phyloP scores from a whole-genome alignment of 1,140 invertebrate genomes.

The Micrasema minimum region DNA sequence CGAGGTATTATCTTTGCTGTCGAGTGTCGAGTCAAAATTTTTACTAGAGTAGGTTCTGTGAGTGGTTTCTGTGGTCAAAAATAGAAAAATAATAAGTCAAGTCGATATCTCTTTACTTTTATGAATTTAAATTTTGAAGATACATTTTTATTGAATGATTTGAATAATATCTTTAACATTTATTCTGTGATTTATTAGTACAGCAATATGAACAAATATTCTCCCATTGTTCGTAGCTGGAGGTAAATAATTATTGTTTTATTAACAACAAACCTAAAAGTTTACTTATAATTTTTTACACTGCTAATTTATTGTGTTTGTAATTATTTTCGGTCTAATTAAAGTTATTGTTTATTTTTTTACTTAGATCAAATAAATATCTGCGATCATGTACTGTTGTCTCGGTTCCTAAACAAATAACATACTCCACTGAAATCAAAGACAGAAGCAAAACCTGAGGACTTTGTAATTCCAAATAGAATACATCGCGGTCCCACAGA shows the following conservation, averaged over 20 bases:
- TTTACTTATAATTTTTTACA: constrained; percentile 4
- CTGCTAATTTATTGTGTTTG: not conserved
- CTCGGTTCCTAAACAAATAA: constrained; percentile 17
- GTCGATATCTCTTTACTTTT: too few species aligned
- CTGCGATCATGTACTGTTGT: constrained; percentile 2
- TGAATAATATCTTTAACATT: too few species aligned
- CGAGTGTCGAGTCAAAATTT: too few species aligned
- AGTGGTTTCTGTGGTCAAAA: too few species aligned
- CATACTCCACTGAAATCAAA: constrained; percentile 8
- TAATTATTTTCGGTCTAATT: too few species aligned
- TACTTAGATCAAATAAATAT: constrained; percentile 11
- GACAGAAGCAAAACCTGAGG: constrained; percentile 17
- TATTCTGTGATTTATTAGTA: too few species aligned
- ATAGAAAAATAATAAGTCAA: too few species aligned
- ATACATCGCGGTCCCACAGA: constrained; percentile 83
- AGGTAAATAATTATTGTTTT: constrained; percentile 19
- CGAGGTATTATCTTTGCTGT: too few species aligned
- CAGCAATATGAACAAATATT: constrained; percentile 40
- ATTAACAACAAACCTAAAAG: constrained; percentile 15
- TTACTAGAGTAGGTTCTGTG: too few species aligned
- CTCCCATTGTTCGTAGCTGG: constrained; percentile 33
- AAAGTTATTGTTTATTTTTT: too few species aligned
- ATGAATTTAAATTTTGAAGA: too few species aligned
- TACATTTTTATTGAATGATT: too few species aligned
- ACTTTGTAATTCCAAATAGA: constrained; percentile 66